These are phyloP conservation scores for Muscina levida DNA, from an alignment of 2,888 invertebrate species.

Conservation along the genomic window DNA sequence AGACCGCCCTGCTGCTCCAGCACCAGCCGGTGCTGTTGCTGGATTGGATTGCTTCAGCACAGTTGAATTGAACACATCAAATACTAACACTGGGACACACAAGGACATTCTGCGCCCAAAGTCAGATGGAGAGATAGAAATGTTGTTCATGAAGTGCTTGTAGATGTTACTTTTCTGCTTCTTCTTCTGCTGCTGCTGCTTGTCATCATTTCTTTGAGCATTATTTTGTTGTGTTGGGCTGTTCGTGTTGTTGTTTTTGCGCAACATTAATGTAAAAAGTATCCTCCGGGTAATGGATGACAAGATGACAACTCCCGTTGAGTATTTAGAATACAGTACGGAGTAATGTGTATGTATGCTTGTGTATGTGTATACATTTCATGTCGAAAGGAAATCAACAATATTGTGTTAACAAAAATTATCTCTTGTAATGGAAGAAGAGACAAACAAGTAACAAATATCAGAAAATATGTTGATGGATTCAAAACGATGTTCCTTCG, in stretches of 20 bases:
- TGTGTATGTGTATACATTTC: slow-evolving; percentile 18
- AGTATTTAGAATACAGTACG: slow-evolving; percentile 51
- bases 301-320: slow-evolving; percentile 66
- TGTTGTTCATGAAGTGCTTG: slow-evolving; percentile 34
- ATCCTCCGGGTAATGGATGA: slow-evolving; percentile 64
- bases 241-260: slow-evolving; percentile 24
- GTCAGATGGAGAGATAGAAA: slow-evolving; percentile 17
- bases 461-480: slow-evolving; percentile 51
- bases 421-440: slow-evolving; percentile 46
- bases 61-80: slow-evolving; percentile 26
- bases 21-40: not conserved
- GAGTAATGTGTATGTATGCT: not conserved
- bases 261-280: slow-evolving; percentile 52
- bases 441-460: slow-evolving; percentile 39
- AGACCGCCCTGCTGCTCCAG: slow-evolving; percentile 6
- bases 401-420: slow-evolving; percentile 56
- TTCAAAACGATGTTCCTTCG: slow-evolving; percentile 52
- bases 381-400: slow-evolving; percentile 52
- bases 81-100: slow-evolving; percentile 30
- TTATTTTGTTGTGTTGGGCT: slow-evolving; percentile 30
- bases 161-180: slow-evolving; percentile 36
- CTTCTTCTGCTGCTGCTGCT: slow-evolving; percentile 43
- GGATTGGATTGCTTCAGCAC: slow-evolving; percentile 33
- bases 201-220: slow-evolving; percentile 53
- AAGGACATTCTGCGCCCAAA: not conserved